Conservation (phyloP, 2,113 vertebrate genomes). For the Elachura formosa region DNA sequence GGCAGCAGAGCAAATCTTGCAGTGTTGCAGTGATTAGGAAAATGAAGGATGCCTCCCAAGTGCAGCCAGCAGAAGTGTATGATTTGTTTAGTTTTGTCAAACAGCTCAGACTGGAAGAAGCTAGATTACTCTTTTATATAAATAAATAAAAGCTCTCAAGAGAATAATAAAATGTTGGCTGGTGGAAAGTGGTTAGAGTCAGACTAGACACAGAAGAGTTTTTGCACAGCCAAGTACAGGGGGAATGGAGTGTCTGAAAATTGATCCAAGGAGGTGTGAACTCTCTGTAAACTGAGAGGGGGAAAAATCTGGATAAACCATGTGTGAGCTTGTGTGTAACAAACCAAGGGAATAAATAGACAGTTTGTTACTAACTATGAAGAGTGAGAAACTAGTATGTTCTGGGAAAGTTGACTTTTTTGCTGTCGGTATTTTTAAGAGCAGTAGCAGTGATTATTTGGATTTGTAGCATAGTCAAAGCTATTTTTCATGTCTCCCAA, state of each 20-base stretch:
- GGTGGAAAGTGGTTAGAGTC: not conserved
- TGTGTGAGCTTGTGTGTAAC: not conserved
- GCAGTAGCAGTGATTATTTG: not conserved
- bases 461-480: not conserved
- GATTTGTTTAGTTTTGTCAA: not conserved
- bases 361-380: not conserved
- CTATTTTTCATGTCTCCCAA: not conserved
- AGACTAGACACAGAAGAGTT: not conserved
- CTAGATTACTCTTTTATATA: not conserved
- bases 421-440: not conserved
- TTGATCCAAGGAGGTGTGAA: not conserved
- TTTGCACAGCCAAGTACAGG: not conserved
- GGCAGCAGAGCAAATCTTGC: not conserved
- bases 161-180: not conserved
- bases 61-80: not conserved
- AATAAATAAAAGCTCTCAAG: not conserved
- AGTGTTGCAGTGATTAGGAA: not conserved
- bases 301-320: rapidly evolving
- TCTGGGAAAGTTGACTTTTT: not conserved
- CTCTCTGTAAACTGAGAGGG: not conserved
- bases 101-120: not conserved
- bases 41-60: not conserved
- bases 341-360: not conserved
- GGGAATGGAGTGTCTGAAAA: not conserved
- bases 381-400: not conserved